A percentile compares a stretch with the other conserved stretches of the same genome.
Evolutionary conservation across 2,888 invertebrate genomes (phyloP).

Genomic region (Erebia palarica): DNA sequence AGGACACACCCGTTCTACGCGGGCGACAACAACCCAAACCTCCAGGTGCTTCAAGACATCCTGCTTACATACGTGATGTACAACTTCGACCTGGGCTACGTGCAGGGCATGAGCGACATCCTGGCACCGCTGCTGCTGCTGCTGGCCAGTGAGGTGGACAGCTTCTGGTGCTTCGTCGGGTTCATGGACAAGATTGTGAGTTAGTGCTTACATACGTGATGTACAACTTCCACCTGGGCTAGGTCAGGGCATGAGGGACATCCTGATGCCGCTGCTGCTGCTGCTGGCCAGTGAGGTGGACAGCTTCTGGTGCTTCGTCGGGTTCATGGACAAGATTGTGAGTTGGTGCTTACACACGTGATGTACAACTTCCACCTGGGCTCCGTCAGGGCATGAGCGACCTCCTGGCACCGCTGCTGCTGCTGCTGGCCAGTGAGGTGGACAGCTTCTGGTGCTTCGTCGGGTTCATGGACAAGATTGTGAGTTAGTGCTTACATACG

Average conservation of each 20-base stretch:
- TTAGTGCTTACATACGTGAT: slow-evolving; percentile 82
- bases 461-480: slow-evolving; percentile 97
- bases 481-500: slow-evolving; percentile 64
- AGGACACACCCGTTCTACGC: slow-evolving; percentile 94
- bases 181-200: slow-evolving; percentile 96
- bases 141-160: slow-evolving; percentile 96
- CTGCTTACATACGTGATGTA: slow-evolving; percentile 99
- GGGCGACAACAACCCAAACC: slow-evolving; percentile 96
- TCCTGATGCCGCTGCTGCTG: slow-evolving; percentile 94
- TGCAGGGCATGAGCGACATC: slow-evolving; percentile 99
- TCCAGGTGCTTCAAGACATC: slow-evolving; percentile 93
- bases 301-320: slow-evolving; percentile 99
- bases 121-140: slow-evolving; percentile 95
- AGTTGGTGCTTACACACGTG: slow-evolving; percentile 63
- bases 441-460: slow-evolving; percentile 99
- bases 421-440: slow-evolving; percentile 94
- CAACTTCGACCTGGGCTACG: slow-evolving; percentile 98
- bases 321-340: slow-evolving; percentile 97
- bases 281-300: slow-evolving; percentile 96
- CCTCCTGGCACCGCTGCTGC: slow-evolving; percentile 94
- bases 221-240: slow-evolving; percentile 99
- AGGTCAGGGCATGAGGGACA: slow-evolving; percentile 99
- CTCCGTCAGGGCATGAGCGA: slow-evolving; percentile 99
- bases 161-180: slow-evolving; percentile 99
- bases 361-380: slow-evolving; percentile 99